Base-by-base conservation (phyloP, 2,113 vertebrate genomes). In the Girardinichthys multiradiatus region DNA sequence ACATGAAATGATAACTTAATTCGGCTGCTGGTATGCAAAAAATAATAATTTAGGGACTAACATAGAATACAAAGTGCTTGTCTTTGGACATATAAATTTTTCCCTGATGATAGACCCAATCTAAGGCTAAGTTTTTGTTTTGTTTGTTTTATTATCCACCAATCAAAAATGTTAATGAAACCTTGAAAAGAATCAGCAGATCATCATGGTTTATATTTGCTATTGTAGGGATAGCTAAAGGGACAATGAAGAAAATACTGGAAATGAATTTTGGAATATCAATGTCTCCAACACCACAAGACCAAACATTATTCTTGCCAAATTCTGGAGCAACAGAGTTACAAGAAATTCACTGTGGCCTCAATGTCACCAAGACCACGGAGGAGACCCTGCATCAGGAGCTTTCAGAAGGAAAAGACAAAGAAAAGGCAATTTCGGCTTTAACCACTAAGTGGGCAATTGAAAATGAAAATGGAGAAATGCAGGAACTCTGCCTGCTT, bases 401-500 rank as follows among this genome's bases (percentile, higher is more conserved):
- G 31, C 79, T 89, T n/a, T 12, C 64, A 12, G 69, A 86, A 64
- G 82, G 72, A 45, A n/a, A 66, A n/a, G 26, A 82, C 2, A 84
- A 79, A 39, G 7, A 87, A 0, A 77, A 89, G 72, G 82, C 82
- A 0, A 51, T 68, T 54, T 0, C 72, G 72, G 86, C 83, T 27
- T 48, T 85, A 13, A 14, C 0, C 1, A 76, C 89, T 13, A 76
- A 92, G 71, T 91, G 91, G 91, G 86, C 75, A 0, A 68, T 91
- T 13, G 51, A 63, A 2, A 60, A 14, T 10, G 0, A 1, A 0
- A 45, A 59, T 4, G 69, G n/a, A 35, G 37, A 0, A 13, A 91
- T 90, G 90, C 24, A 70, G 0, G 75, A 88, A 28, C 27, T 89
- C 27, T 70, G 51, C 9, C 30, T 76, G 48, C 65, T 29, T 17